Evolutionary conservation across 2,797 vertebrate genomes (phyloP).

Genomic region (Parauchenoglanis punctatus): DNA sequence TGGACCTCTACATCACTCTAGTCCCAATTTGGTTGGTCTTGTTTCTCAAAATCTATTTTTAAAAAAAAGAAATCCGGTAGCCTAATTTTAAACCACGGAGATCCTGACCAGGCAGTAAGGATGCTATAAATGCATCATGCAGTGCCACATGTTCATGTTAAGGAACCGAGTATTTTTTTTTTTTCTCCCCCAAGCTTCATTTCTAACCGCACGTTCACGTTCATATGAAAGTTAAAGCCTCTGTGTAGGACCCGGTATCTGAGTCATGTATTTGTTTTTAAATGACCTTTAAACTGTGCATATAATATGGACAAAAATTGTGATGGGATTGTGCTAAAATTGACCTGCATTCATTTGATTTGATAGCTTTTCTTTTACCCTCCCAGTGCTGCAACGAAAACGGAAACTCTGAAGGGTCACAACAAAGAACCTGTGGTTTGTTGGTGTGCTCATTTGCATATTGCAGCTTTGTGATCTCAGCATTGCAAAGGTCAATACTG

Average conservation of each 20-base stretch:
- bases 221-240: not conserved
- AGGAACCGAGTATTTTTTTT: not conserved
- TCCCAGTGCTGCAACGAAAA: not conserved
- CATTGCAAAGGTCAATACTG: not conserved
- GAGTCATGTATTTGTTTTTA: not conserved
- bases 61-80: not conserved
- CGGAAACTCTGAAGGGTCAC: not conserved
- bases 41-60: not conserved
- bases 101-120: not conserved
- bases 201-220: not conserved
- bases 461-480: not conserved
- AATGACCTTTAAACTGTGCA: no score
- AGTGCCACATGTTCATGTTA: not conserved
- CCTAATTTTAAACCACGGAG: not conserved
- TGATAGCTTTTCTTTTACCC: not conserved
- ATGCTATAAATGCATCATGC: not conserved
- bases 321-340: no score
- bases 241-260: not conserved
- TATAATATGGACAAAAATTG: not conserved
- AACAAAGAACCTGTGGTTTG: not conserved
- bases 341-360: not conserved
- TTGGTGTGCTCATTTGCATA: not conserved
- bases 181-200: not conserved
- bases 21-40: not conserved
- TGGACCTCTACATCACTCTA: not conserved